phyloP scores from a whole-genome alignment of 2,113 vertebrate genomes.

The Xerus inauris region DNA sequence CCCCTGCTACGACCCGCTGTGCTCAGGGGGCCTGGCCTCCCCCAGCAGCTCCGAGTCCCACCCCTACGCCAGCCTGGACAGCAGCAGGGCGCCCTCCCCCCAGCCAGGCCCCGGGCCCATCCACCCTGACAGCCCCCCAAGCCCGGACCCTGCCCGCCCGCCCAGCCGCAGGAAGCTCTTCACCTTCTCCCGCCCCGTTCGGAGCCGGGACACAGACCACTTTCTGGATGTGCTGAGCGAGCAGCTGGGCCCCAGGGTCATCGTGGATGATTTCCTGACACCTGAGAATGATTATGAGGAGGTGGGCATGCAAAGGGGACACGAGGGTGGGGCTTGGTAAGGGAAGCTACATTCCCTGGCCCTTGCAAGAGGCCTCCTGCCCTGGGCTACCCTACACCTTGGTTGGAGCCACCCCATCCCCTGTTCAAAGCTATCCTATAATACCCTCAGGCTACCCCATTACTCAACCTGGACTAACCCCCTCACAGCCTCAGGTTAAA shows the following conservation, averaged over 20 bases:
- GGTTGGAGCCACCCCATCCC: neutral
- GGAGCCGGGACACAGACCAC: constrained; percentile 95
- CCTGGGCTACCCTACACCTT: neutral
- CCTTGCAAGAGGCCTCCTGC: neutral
- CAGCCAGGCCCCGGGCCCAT: constrained; percentile 70
- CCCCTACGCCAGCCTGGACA: constrained; percentile 97
- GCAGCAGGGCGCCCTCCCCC: constrained; percentile 92
- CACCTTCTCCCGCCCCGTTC: constrained; percentile 93
- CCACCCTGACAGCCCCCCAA: constrained; percentile 86
- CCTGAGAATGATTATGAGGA: constrained; percentile 98
- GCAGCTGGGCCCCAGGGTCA: constrained; percentile 94
- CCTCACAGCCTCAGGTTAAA: neutral
- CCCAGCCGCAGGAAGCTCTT: constrained; percentile 93
- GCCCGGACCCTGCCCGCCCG: constrained; percentile 67
- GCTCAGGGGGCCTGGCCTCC: constrained; percentile 89
- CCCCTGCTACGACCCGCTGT: constrained; percentile 90
- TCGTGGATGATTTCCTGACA: constrained; percentile 93
- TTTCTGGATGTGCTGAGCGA: constrained; percentile 96
- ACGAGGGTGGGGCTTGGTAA: too few relatives aligned
- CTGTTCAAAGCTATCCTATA: neutral
- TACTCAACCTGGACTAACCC: neutral
- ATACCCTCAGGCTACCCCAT: neutral
- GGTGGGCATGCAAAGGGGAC: constrained; percentile 82
- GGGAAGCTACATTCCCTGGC: neutral
- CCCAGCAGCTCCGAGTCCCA: constrained; percentile 97